Evolutionary conservation across 2,113 vertebrate genomes (phyloP).

Genomic region (Vanacampus margaritifer): DNA sequence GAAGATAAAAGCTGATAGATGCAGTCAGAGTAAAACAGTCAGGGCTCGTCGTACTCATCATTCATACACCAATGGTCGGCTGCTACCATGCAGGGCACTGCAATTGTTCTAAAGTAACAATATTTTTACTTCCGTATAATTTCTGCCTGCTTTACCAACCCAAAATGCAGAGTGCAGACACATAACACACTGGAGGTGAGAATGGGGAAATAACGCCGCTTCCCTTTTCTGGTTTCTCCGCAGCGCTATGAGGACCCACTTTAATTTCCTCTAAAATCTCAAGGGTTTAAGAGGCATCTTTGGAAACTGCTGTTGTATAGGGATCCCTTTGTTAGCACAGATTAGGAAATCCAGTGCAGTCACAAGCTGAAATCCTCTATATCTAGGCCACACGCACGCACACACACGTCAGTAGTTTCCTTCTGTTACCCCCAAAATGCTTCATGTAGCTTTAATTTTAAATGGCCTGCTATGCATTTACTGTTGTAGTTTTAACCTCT

Average conservation of each 20-base stretch:
- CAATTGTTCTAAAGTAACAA: no score
- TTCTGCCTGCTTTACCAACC: background rate
- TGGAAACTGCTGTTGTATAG: conserved; percentile 46
- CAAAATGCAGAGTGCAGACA: background rate
- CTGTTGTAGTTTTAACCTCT: background rate
- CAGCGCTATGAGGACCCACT: conserved; percentile 35
- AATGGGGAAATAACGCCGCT: conserved; percentile 5
- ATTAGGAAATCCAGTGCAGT: conserved; percentile 36
- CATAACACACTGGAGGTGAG: conserved; percentile 7
- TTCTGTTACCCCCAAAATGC: conserved; percentile 1
- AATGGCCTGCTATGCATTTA: background rate
- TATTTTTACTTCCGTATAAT: background rate
- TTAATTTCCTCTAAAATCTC: conserved; percentile 46
- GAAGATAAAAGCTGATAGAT: no score
- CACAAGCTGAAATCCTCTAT: conserved; percentile 22
- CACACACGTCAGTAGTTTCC: conserved; percentile 1
- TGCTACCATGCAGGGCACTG: no score
- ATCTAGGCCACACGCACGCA: conserved; percentile 26
- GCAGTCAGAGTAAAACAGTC: no score
- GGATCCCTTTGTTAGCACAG: conserved; percentile 41
- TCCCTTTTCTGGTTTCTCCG: conserved; percentile 23
- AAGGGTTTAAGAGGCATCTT: conserved; percentile 38
- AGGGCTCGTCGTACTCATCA: no score
- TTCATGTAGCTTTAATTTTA: background rate
- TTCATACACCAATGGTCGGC: no score